phyloP scores from a whole-genome alignment of 1,140 invertebrate genomes.

The Choristoneura fumiferana region DNA sequence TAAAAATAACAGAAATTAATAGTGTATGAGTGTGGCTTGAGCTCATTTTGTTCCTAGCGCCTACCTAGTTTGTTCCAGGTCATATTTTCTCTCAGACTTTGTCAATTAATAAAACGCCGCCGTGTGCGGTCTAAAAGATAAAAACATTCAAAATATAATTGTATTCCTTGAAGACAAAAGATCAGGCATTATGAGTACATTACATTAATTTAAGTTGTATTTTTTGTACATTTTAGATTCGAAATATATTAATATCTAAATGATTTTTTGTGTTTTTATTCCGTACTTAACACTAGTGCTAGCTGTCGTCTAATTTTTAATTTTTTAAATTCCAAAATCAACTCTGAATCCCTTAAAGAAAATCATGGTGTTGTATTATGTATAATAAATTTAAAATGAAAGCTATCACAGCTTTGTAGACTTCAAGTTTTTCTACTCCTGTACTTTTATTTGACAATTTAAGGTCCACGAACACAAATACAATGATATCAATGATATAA shows the following conservation, averaged over 20 bases:
- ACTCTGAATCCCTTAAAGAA: too few relatives aligned
- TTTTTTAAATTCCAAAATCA: too few relatives aligned
- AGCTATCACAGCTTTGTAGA: too few relatives aligned
- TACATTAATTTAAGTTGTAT: conserved; percentile 73
- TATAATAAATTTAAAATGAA: too few relatives aligned
- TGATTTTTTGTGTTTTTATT: conserved; percentile 55
- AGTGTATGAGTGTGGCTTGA: conserved; percentile 46
- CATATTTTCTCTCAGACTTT: conserved; percentile 48
- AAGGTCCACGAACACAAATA: too few relatives aligned
- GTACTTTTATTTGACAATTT: too few relatives aligned
- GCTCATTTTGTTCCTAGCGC: conserved; percentile 63
- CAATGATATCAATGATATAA: too few relatives aligned
- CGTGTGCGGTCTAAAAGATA: conserved; percentile 42
- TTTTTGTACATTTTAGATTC: conserved; percentile 78
- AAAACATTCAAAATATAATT: conserved; percentile 50
- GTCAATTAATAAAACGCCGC: conserved; percentile 64
- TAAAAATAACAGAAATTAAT: conserved; percentile 40
- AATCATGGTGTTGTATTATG: too few relatives aligned
- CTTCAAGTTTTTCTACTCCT: too few relatives aligned
- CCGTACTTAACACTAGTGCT: neutral
- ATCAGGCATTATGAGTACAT: conserved; percentile 73
- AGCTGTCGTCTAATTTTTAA: too few relatives aligned
- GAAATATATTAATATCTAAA: conserved; percentile 78
- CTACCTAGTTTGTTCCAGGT: conserved; percentile 50
- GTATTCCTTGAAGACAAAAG: conserved; percentile 58